These are phyloP conservation scores for Bovichtus diacanthus DNA, from an alignment of 2,797 vertebrate species.

Conservation along the genomic window DNA sequence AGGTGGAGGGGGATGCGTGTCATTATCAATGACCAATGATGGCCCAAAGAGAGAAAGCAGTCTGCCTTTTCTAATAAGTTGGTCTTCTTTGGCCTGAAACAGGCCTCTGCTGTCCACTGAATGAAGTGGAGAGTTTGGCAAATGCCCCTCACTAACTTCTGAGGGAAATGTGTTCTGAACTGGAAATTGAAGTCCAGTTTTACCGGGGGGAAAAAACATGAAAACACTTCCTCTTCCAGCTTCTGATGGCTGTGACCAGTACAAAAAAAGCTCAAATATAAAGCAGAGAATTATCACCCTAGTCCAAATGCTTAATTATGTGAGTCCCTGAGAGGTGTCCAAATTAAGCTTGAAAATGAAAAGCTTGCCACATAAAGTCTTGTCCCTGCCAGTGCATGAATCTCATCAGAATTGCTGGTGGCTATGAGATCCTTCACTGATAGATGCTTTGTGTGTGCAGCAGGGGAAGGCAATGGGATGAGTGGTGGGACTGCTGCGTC, in stretches of 20 bases:
- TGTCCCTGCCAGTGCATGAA: neutral
- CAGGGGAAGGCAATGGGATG: constrained; percentile 35
- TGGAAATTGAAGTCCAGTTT: constrained; percentile 58
- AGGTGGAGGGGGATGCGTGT: constrained; percentile 65
- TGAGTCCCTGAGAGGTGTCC: constrained; percentile 24
- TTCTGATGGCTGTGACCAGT: constrained; percentile 58
- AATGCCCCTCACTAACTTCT: constrained; percentile 32
- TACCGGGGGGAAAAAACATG: constrained; percentile 5
- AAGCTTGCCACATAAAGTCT: neutral
- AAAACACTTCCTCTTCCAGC: constrained; percentile 43
- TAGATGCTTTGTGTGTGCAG: constrained; percentile 26
- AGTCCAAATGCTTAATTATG: neutral
- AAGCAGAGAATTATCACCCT: neutral
- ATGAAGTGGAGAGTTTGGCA: constrained; percentile 61
- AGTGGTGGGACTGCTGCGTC: constrained; percentile 70
- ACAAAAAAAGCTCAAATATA: constrained; percentile 38
- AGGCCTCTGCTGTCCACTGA: constrained; percentile 54
- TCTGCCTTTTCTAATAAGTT: constrained; percentile 53
- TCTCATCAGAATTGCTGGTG: constrained; percentile 28
- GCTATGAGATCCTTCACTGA: neutral
- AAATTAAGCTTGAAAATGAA: constrained; percentile 2
- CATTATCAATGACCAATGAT: constrained; percentile 57
- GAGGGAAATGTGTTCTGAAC: constrained; percentile 51
- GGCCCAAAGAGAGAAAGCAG: constrained; percentile 50
- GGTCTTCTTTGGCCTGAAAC: constrained; percentile 51